Conservation (phyloP, 2,888 invertebrate species). For the Pterostichus niger region DNA sequence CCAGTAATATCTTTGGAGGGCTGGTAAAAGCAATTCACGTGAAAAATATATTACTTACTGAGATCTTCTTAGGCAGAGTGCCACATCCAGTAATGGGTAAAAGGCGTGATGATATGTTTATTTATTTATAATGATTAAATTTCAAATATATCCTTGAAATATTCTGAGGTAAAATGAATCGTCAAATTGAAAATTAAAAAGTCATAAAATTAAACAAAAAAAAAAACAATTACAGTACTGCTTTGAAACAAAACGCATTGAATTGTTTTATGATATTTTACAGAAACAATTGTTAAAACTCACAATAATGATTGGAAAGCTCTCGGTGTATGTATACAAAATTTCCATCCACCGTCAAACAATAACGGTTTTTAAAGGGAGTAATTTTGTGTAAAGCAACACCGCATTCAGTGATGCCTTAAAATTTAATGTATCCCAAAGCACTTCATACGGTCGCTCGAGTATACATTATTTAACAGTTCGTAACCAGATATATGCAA, state of each 20-base stretch:
- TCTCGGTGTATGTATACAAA: background rate
- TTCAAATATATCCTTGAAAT: no score
- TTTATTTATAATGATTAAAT: no score
- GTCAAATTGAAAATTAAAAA: background rate
- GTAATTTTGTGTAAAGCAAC: conserved; percentile 57
- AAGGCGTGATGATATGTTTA: no score
- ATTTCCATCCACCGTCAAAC: conserved; percentile 44
- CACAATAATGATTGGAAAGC: conserved; percentile 22
- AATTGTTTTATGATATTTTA: conserved; percentile 16
- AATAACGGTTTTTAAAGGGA: conserved; percentile 48
- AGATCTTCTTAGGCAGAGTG: no score
- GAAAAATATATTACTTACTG: no score
- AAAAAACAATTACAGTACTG: conserved; percentile 4
- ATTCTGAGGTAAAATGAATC: no score
- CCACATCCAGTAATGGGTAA: no score
- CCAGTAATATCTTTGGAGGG: no score
- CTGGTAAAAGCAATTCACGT: no score
- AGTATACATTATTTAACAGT: conserved; percentile 56
- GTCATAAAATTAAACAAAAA: background rate
- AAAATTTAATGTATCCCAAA: conserved; percentile 61
- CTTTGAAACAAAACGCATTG: background rate
- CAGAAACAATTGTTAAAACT: background rate
- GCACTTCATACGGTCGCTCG: conserved; percentile 56
- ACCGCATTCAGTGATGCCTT: conserved; percentile 50
- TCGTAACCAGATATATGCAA: conserved; percentile 59